Conservation (phyloP, 1,140 invertebrate species). For the Drosophila setifemur region DNA sequence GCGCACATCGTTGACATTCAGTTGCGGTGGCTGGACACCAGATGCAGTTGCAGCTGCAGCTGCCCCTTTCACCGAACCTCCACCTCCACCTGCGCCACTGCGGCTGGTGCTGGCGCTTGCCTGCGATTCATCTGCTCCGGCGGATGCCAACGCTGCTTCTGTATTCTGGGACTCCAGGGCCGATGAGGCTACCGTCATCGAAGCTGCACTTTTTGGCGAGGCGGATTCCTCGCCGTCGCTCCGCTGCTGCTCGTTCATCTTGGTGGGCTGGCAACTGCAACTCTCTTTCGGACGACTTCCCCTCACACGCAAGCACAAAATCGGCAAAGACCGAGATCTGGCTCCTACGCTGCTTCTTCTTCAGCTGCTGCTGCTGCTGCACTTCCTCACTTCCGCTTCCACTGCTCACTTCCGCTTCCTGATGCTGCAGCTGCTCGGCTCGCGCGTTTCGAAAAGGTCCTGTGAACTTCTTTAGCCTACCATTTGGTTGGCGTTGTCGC, state of each 20-base stretch:
- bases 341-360: no score
- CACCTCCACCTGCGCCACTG: background rate
- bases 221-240: constrained; percentile 60
- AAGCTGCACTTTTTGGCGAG: constrained; percentile 63
- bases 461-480: constrained; percentile 34
- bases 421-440: background rate
- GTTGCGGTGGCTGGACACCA: constrained; percentile 15
- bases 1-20: constrained; percentile 66
- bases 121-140: constrained; percentile 4
- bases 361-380: background rate
- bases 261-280: no score
- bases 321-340: no score
- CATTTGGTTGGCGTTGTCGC: constrained; percentile 62
- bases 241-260: constrained; percentile 35
- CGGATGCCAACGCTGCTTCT: background rate
- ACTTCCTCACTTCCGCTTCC: background rate
- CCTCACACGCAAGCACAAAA: no score
- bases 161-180: constrained; percentile 59
- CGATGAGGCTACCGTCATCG: constrained; percentile 68
- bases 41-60: constrained; percentile 21
- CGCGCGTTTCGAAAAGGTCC: constrained; percentile 34
- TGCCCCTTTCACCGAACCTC: constrained; percentile 12
- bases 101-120: constrained; percentile 31
- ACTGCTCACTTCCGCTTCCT: background rate
- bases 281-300: no score